These are phyloP conservation scores for Hemibagrus wyckioides DNA, from an alignment of 2,113 vertebrate species.

Conservation along the genomic window DNA sequence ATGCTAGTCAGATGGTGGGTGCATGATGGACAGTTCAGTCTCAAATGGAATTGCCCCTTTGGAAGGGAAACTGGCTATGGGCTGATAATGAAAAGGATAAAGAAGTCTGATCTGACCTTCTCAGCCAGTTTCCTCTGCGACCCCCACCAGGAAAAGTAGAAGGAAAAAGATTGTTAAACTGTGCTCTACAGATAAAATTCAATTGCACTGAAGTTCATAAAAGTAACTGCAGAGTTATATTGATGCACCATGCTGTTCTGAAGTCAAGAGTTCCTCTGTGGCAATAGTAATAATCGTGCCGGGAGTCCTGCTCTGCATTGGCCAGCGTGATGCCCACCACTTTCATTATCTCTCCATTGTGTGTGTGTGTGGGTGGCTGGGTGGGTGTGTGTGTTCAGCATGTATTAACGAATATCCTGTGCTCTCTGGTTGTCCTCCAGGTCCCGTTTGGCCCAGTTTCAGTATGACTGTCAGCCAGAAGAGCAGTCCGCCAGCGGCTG, in stretches of 20 bases:
- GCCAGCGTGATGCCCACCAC: background rate
- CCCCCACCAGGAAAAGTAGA: background rate
- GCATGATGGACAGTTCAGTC: background rate
- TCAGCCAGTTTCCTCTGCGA: background rate
- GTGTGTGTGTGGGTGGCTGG: background rate
- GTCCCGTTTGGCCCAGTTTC: constrained; percentile 90
- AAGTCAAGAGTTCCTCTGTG: background rate
- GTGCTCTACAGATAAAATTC: background rate
- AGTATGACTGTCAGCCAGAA: constrained; percentile 81
- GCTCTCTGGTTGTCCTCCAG: constrained; percentile 63
- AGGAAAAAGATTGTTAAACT: background rate
- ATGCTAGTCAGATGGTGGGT: background rate
- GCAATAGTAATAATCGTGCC: constrained; percentile 6
- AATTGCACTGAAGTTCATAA: background rate
- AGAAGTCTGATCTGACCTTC: background rate
- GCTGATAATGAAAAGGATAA: background rate
- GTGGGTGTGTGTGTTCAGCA: background rate
- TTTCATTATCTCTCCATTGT: background rate
- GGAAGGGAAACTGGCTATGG: background rate
- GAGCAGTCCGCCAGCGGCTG: constrained; percentile 74
- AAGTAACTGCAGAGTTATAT: background rate
- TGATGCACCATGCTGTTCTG: background rate
- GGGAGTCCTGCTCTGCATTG: background rate
- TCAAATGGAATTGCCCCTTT: background rate
- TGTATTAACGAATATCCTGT: background rate